Percentiles rank a stretch among this genome's conserved stretches.
Evolutionary conservation across 2,797 vertebrate species (phyloP).

Genomic region (Propithecus deckenii): DNA sequence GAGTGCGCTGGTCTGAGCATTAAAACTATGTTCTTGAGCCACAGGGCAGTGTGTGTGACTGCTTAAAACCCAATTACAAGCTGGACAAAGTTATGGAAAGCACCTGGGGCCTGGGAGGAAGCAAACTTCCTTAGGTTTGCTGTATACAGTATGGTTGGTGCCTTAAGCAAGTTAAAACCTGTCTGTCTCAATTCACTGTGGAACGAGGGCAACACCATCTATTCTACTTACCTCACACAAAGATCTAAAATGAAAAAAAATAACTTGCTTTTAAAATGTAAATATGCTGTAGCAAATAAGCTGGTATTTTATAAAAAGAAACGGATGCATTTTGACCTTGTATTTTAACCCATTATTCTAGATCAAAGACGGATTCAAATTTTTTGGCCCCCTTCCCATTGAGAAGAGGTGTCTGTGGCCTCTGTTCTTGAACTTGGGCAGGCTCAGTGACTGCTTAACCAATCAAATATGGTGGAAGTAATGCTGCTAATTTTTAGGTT

Average conservation of each 20-base stretch:
- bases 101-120: background rate
- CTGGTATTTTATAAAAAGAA: background rate
- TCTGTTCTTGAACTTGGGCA: background rate
- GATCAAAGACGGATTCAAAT: background rate
- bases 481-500: background rate
- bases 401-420: background rate
- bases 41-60: background rate
- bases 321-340: background rate
- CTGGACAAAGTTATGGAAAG: background rate
- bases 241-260: background rate
- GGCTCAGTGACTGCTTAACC: background rate
- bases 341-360: background rate
- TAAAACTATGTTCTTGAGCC: background rate
- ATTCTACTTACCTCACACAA: background rate
- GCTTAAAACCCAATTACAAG: background rate
- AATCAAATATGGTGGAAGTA: background rate
- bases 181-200: background rate
- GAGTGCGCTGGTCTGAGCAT: background rate
- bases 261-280: background rate
- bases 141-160: background rate
- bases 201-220: background rate
- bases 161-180: background rate
- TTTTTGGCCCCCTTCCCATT: background rate
- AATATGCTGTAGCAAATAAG: background rate
- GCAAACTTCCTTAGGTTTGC: background rate